phyloP scores from a whole-genome alignment of 2,113 vertebrate genomes.

The Piprites chloris region DNA sequence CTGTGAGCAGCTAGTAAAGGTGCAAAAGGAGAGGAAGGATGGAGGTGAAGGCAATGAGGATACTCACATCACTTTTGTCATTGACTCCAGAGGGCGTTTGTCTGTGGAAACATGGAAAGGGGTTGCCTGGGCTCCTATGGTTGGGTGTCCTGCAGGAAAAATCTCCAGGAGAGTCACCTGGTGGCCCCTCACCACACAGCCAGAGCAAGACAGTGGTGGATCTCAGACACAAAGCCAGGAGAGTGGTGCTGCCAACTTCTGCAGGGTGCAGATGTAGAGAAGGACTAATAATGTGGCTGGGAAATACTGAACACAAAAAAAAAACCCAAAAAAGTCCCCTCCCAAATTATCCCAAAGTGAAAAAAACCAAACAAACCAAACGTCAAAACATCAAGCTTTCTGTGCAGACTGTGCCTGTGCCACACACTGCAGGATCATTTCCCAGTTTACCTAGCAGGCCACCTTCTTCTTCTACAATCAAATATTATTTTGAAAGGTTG shows the following conservation, averaged over 20 bases:
- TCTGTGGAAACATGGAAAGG: fast-evolving
- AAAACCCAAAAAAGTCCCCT: fast-evolving
- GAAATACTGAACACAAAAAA: background rate
- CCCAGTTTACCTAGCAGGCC: background rate
- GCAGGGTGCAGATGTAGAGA: background rate
- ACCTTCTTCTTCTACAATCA: background rate
- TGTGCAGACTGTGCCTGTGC: fast-evolving
- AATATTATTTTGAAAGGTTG: background rate
- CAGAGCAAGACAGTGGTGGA: background rate
- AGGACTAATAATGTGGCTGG: background rate
- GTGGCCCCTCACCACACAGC: background rate
- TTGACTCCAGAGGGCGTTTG: background rate
- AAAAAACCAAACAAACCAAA: no score
- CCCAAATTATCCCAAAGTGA: background rate
- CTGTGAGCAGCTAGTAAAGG: background rate
- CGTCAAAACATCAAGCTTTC: background rate
- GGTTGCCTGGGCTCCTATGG: fast-evolving
- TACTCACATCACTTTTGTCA: background rate
- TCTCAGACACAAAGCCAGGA: background rate
- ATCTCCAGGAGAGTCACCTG: background rate
- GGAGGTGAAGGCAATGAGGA: background rate
- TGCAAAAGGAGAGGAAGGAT: background rate
- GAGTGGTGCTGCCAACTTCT: background rate
- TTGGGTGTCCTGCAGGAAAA: background rate
- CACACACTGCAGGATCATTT: background rate